These are phyloP conservation scores for Thomomys bottae DNA, from an alignment of 2,113 vertebrate genomes.

Conservation along the genomic window DNA sequence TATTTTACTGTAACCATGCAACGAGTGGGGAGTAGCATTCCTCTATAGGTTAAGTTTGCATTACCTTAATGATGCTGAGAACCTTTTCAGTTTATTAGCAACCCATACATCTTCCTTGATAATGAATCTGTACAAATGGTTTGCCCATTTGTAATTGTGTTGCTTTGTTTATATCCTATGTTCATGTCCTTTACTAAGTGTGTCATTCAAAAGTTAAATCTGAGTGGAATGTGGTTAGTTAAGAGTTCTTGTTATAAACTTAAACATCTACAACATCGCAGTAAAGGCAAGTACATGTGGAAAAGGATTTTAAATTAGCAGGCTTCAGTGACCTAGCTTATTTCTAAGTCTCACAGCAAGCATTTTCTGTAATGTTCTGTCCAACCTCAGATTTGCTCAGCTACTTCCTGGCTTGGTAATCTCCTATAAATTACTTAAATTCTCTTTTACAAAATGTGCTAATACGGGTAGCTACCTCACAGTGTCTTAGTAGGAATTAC, in stretches of 20 bases:
- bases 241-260: neutral
- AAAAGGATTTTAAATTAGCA: neutral
- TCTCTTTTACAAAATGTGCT: slow-evolving; percentile 1
- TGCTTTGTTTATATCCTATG: neutral
- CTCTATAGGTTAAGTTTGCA: neutral
- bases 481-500: neutral
- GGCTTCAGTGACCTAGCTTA: neutral
- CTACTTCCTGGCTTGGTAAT: neutral
- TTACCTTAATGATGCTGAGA: slow-evolving; percentile 9
- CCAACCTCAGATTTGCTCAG: neutral
- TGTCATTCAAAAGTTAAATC: slow-evolving; percentile 9
- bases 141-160: slow-evolving; percentile 18
- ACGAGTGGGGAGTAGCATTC: neutral
- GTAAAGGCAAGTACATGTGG: neutral
- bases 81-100: slow-evolving; percentile 19
- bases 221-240: neutral
- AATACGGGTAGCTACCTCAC: neutral
- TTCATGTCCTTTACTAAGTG: neutral
- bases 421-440: neutral
- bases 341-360: neutral
- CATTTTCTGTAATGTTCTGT: neutral
- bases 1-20: slow-evolving; percentile 24
- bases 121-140: slow-evolving; percentile 30
- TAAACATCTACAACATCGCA: neutral
- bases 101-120: slow-evolving; percentile 41